Evolutionary conservation across 2,797 vertebrate genomes (phyloP), one percentile per base, ranked within the genome.

Genomic region (Astyanax mexicanus): DNA sequence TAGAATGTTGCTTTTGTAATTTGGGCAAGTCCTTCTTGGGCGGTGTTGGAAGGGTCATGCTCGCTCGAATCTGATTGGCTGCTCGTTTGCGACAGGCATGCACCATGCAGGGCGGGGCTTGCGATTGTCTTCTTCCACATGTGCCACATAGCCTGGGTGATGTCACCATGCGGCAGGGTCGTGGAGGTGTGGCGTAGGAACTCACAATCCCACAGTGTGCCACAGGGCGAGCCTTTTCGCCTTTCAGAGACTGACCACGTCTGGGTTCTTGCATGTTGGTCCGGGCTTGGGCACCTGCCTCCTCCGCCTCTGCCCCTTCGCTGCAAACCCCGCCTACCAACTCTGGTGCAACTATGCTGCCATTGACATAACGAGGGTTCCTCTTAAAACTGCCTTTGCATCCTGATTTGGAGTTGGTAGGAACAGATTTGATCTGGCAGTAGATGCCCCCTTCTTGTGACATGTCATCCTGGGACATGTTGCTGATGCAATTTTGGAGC

Each of bases 331-430:
- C 92, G 27, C 92, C 93, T 65, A 94, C 85, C 81, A 83, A 84
- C 29, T 94, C 93, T 0, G 93, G 91, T 7, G 91, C 88, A 8
- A 93, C 92, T 32, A 94, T 88, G 15, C 93, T 93, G 57, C 93
- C 93, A 52, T 94, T 94, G 64, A 87, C 87, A 42, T 93, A 94
- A 4, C 89, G 90, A 72, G 89, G 79, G 79, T 82, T 84, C 84
- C 88, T 84, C 85, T 90, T 92, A 10, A 85, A 83, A 71, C 74
- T 87, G 2, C 58, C 35, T 27, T 52, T 65, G 42, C 58, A 68
- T n/a, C 17, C 80, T 1, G 80, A 55, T 58, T 76, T 89, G 19
- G 88, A 72, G 74, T 90, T 90, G 42, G 82, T 74, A 81, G 49
- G 80, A 69, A 86, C 66, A 27, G 82, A 78, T 83, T 87, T 92